Conservation (phyloP, 2,113 vertebrate species). For the Mola mola region DNA sequence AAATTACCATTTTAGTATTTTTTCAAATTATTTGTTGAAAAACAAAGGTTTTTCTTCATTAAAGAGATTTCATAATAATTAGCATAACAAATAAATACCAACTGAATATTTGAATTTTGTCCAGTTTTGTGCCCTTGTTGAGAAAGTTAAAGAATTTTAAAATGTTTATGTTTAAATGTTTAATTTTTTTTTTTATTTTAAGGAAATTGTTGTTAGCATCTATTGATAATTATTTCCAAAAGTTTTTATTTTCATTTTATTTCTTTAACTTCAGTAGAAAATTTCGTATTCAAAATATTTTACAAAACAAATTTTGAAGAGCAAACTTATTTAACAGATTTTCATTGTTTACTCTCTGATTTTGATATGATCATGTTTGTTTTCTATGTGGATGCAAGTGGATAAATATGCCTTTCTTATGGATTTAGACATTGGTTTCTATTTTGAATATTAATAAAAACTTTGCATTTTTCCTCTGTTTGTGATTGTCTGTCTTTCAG, state of each 20-base stretch:
- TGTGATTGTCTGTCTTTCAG: slow-evolving; percentile 8
- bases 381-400: slow-evolving; percentile 10
- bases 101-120: slow-evolving; percentile 4
- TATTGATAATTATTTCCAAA: no score
- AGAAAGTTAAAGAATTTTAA: background rate
- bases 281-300: no score
- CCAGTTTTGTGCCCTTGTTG: background rate
- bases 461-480: slow-evolving; percentile 17
- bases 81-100: background rate
- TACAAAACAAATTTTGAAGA: no score
- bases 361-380: background rate
- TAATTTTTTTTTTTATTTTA: background rate
- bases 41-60: slow-evolving; percentile 25
- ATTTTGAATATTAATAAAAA: slow-evolving; percentile 20
- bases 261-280: no score
- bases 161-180: background rate
- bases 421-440: slow-evolving; percentile 11
- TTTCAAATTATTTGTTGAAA: slow-evolving; percentile 21
- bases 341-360: no score
- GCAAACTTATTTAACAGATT: no score
- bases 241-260: no score
- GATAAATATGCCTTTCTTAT: slow-evolving; percentile 15
- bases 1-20: slow-evolving; percentile 28
- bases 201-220: no score
- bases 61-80: slow-evolving; percentile 9